Evolutionary conservation across 2,797 vertebrate species (phyloP).

Genomic region (Botia kubotai): DNA sequence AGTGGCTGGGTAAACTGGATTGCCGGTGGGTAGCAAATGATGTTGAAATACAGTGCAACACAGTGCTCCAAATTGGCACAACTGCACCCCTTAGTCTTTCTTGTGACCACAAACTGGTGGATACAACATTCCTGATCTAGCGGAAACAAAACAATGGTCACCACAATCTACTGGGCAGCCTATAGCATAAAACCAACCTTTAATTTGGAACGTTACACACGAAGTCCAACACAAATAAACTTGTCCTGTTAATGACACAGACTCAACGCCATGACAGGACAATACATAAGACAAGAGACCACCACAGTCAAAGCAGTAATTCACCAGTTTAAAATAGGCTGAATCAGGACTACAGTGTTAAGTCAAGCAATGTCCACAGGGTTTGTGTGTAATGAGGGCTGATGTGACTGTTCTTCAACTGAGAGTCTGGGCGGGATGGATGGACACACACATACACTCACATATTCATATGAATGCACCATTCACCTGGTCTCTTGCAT

Average conservation of each 20-base stretch:
- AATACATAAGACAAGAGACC: constrained; percentile 65
- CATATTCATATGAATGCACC: constrained; percentile 42
- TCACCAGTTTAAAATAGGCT: constrained; percentile 63
- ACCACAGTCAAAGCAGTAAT: constrained; percentile 72
- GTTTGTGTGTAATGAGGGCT: constrained; percentile 46
- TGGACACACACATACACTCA: constrained; percentile 28
- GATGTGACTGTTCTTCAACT: constrained; percentile 45
- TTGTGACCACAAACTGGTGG: constrained; percentile 17
- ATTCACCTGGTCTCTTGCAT: constrained; percentile 54
- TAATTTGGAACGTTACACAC: constrained; percentile 69
- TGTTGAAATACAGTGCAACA: neutral
- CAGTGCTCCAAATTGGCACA: neutral
- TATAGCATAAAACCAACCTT: constrained; percentile 66
- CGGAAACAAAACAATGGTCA: constrained; percentile 59
- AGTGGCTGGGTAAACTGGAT: neutral
- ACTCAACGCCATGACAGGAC: constrained; percentile 60
- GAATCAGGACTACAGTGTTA: constrained; percentile 55
- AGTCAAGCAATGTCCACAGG: constrained; percentile 22
- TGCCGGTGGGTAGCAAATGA: neutral
- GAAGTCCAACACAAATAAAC: constrained; percentile 72
- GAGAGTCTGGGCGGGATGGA: constrained; percentile 28
- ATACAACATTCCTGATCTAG: constrained; percentile 54
- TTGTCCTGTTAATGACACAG: constrained; percentile 72
- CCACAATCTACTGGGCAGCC: constrained; percentile 63
- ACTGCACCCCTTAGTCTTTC: neutral